Evolutionary conservation across 1,140 invertebrate species (phyloP).

Genomic region (Leptinotarsa defecta): DNA sequence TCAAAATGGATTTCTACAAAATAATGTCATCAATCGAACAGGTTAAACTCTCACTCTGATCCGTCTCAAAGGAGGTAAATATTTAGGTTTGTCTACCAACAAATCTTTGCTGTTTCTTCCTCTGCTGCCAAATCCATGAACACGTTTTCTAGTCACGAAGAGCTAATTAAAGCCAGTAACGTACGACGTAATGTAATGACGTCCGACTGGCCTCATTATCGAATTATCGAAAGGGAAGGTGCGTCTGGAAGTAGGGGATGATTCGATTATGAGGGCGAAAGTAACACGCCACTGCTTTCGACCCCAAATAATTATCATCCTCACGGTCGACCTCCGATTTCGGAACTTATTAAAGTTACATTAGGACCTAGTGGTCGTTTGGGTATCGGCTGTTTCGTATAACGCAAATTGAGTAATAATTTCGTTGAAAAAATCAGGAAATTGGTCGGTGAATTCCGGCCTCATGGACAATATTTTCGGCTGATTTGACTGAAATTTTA

Average conservation of each 20-base stretch:
- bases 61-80: not conserved
- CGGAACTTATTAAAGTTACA: constrained; percentile 17
- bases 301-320: constrained; percentile 5
- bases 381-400: not conserved
- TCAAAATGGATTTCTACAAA: too few species aligned
- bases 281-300: constrained; percentile 16
- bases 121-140: too few species aligned
- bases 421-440: not conserved
- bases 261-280: constrained; percentile 13
- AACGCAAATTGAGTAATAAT: not conserved
- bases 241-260: constrained; percentile 16
- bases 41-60: not conserved
- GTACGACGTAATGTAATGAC: constrained; percentile 6
- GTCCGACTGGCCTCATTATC: constrained; percentile 2
- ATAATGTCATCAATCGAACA: too few species aligned
- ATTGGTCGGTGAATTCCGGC: too few species aligned
- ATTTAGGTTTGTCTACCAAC: not conserved
- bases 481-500: too few species aligned
- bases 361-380: constrained; percentile 1
- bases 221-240: constrained; percentile 16
- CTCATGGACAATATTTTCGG: too few species aligned
- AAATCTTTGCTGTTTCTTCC: too few species aligned
- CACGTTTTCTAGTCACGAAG: not conserved
- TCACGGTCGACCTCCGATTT: constrained; percentile 8
- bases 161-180: not conserved